These are phyloP conservation scores for Neotoma lepida DNA, from an alignment of 2,113 vertebrate species.

Conservation along the genomic window DNA sequence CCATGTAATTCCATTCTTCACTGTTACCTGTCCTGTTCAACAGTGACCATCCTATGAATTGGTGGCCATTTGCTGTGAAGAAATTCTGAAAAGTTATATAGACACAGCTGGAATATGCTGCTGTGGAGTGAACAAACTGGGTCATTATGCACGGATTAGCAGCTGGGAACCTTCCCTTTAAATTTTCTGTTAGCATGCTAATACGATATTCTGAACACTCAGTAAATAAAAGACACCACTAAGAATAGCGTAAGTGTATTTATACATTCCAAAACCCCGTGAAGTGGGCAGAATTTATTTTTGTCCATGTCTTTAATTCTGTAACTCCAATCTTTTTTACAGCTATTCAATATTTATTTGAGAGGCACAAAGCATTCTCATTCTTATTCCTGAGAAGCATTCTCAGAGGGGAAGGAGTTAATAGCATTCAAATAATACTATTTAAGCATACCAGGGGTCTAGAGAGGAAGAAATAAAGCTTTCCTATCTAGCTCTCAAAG, in stretches of 20 bases:
- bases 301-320: slow-evolving; percentile 52
- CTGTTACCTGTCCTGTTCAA: neutral
- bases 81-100: slow-evolving; percentile 23
- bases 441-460: slow-evolving; percentile 15
- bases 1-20: slow-evolving; percentile 15
- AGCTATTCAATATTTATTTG: slow-evolving; percentile 34
- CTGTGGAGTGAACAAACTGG: neutral
- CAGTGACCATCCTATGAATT: neutral
- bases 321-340: slow-evolving; percentile 27
- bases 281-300: slow-evolving; percentile 51
- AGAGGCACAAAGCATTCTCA: neutral
- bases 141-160: slow-evolving; percentile 21
- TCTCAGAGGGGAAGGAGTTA: slow-evolving; percentile 31
- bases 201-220: slow-evolving; percentile 52
- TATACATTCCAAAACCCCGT: slow-evolving; percentile 40
- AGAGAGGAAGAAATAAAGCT: slow-evolving; percentile 36
- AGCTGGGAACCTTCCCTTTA: slow-evolving; percentile 10
- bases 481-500: neutral
- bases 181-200: slow-evolving; percentile 32
- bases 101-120: slow-evolving; percentile 40
- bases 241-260: slow-evolving; percentile 41
- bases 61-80: neutral
- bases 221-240: slow-evolving; percentile 45
- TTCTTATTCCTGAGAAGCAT: slow-evolving; percentile 28
- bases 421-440: slow-evolving; percentile 48